A percentile compares a stretch with the other conserved stretches of the same genome.
phyloP scores from a whole-genome alignment of 1,140 invertebrate species.

The Heterodera carotae region DNA sequence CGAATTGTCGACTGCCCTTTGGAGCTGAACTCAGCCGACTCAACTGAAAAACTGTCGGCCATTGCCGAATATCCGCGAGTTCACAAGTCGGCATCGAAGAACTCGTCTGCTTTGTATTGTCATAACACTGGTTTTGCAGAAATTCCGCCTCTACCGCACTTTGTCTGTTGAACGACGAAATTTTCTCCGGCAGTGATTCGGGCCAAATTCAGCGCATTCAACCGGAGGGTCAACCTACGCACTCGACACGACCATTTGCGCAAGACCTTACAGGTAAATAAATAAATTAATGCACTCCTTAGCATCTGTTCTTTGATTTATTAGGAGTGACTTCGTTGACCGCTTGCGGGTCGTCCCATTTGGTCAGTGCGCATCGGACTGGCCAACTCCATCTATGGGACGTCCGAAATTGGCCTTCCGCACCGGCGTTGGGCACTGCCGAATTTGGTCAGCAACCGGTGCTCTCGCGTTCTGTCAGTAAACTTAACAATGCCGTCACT shows the following conservation, averaged over 20 bases:
- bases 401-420: conserved; percentile 17
- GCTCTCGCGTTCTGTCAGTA: conserved; percentile 25
- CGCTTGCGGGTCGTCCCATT: conserved; percentile 4
- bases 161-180: conserved; percentile 28
- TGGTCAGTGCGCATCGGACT: conserved; percentile 31
- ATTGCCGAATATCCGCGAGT: conserved; percentile 16
- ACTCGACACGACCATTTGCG: conserved; percentile 19
- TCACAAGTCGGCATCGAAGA: conserved; percentile 4
- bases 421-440: neutral
- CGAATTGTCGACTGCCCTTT: conserved; percentile 16
- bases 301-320: no score
- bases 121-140: conserved; percentile 9
- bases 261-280: conserved; percentile 17
- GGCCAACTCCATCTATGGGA: conserved; percentile 37
- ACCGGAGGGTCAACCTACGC: neutral
- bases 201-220: conserved; percentile 32
- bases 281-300: no score
- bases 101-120: neutral
- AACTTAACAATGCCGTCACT: conserved; percentile 30
- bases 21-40: neutral
- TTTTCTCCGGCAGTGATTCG: conserved; percentile 33
- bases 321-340: conserved; percentile 21
- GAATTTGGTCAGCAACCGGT: conserved; percentile 15
- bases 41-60: neutral
- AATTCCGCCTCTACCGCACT: conserved; percentile 28